Conservation (phyloP, 2,888 invertebrate genomes). For the Busseola fusca region DNA sequence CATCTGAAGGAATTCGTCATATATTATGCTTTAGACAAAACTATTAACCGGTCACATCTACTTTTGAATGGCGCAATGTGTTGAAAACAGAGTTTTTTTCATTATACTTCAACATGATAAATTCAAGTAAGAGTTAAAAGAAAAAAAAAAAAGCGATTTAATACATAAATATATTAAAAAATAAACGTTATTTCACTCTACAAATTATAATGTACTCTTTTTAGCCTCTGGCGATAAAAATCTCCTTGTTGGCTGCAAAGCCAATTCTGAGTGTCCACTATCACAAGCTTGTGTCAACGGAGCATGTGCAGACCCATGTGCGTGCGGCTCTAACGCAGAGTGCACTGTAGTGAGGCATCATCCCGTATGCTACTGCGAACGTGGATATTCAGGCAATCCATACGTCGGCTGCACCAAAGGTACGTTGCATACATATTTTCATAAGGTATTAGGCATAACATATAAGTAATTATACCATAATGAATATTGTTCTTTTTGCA, state of each 20-base stretch:
- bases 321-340: constrained; percentile 94
- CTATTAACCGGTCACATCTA: neutral
- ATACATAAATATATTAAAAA: neutral
- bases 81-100: neutral
- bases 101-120: neutral
- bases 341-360: constrained; percentile 95
- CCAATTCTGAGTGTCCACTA: constrained; percentile 94
- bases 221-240: constrained; percentile 89
- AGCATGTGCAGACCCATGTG: constrained; percentile 94
- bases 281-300: constrained; percentile 95
- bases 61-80: neutral
- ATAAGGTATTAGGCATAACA: neutral
- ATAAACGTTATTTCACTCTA: neutral
- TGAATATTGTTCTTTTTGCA: constrained; percentile 75
- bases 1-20: neutral
- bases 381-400: constrained; percentile 95
- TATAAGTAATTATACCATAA: constrained; percentile 1
- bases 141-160: neutral
- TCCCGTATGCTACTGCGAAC: constrained; percentile 94
- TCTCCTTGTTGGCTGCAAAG: constrained; percentile 91
- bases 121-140: neutral
- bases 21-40: neutral
- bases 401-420: constrained; percentile 94
- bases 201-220: constrained; percentile 56
- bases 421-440: constrained; percentile 65